Percentiles rank a stretch among this genome's conserved stretches.
These are phyloP conservation scores for Brevimyrus niger DNA, from an alignment of 2,113 vertebrate species.

Conservation along the genomic window DNA sequence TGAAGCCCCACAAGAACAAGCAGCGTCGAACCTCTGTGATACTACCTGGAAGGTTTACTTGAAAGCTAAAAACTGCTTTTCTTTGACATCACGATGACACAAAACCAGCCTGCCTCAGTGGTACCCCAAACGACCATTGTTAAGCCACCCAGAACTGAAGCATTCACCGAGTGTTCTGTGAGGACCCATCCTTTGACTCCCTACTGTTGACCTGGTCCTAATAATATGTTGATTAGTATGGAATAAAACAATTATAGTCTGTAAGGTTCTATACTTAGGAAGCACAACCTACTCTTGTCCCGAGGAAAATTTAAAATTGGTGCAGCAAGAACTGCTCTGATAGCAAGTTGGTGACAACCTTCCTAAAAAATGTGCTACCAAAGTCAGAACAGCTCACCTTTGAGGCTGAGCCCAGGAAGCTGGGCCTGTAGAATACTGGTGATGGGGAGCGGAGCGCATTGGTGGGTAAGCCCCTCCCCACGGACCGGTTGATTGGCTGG, in stretches of 20 bases:
- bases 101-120: background rate
- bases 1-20: background rate
- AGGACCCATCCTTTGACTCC: background rate
- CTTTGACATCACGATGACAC: background rate
- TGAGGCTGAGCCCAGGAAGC: conserved; percentile 83
- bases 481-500: conserved; percentile 75
- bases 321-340: background rate
- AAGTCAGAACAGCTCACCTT: conserved; percentile 63
- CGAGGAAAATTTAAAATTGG: background rate
- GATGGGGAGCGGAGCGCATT: conserved; percentile 82
- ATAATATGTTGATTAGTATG: background rate
- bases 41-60: background rate
- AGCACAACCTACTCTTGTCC: background rate
- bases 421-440: conserved; percentile 79
- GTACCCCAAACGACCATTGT: background rate
- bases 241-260: background rate
- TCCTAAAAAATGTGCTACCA: background rate
- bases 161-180: background rate
- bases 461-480: conserved; percentile 52
- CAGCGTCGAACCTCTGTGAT: background rate
- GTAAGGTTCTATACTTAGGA: background rate
- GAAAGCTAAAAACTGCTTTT: background rate
- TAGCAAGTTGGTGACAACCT: background rate
- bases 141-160: background rate
- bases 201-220: background rate